These are phyloP conservation scores for Cephus cinctus DNA, from an alignment of 1,140 invertebrate genomes.

Conservation along the genomic window DNA sequence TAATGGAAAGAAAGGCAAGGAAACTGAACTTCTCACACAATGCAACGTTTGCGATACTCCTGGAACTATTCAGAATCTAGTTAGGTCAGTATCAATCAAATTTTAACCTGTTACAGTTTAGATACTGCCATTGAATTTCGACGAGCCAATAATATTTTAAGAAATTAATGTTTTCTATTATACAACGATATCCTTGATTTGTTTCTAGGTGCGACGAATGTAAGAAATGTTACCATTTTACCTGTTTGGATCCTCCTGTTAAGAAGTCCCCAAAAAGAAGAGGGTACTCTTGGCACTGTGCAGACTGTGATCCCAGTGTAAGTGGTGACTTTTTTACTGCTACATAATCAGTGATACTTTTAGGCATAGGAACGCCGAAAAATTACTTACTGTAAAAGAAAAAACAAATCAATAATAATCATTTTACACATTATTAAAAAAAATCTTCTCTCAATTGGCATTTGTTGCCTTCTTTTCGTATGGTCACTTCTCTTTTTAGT, in stretches of 20 bases:
- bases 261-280: conserved; percentile 91
- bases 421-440: not conserved
- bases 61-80: conserved; percentile 66
- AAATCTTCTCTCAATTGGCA: too few species aligned
- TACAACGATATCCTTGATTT: conserved; percentile 1
- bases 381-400: conserved; percentile 10
- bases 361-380: conserved; percentile 4
- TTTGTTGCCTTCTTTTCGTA: too few species aligned
- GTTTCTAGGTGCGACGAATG: conserved; percentile 88
- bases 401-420: not conserved
- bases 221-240: conserved; percentile 86
- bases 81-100: conserved; percentile 65
- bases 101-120: too few species aligned
- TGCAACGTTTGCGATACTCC: conserved; percentile 68
- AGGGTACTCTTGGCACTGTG: conserved; percentile 95
- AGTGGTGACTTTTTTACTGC: conserved; percentile 47
- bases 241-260: conserved; percentile 86
- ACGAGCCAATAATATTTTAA: conserved; percentile 6
- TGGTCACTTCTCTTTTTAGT: too few species aligned
- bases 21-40: conserved; percentile 54
- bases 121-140: too few species aligned
- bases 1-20: conserved; percentile 42
- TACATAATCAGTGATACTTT: too few species aligned
- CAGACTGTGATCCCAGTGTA: conserved; percentile 90
- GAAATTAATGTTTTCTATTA: not conserved